A percentile compares a stretch with the other conserved stretches of the same genome.
Conservation (phyloP, 2,888 invertebrate species). For the Parnassius glacialis region DNA sequence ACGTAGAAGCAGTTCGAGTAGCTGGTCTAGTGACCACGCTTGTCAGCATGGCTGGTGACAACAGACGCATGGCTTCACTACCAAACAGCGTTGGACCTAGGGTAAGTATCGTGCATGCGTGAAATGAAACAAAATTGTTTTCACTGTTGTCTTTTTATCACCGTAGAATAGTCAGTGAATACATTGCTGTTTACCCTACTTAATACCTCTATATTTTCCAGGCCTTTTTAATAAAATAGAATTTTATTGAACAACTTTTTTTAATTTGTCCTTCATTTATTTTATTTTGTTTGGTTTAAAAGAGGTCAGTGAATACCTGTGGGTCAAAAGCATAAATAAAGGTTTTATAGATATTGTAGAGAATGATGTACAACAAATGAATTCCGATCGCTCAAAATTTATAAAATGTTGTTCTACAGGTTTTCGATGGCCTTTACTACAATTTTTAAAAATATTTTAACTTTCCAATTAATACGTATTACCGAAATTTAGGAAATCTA, state of each 20-base stretch:
- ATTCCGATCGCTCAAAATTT: no score
- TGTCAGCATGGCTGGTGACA: constrained; percentile 89
- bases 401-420: no score
- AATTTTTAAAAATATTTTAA: no score
- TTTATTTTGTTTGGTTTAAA: neutral
- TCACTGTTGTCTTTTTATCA: constrained; percentile 7
- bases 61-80: constrained; percentile 74
- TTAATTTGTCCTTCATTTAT: neutral
- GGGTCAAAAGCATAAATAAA: neutral
- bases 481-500: no score
- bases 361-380: no score
- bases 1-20: constrained; percentile 91
- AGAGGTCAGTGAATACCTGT: neutral
- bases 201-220: constrained; percentile 1
- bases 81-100: constrained; percentile 79
- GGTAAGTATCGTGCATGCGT: constrained; percentile 60
- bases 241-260: neutral
- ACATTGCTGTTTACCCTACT: constrained; percentile 1
- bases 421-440: no score
- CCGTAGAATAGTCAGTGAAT: constrained; percentile 6
- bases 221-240: neutral
- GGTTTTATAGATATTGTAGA: neutral
- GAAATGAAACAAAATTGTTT: neutral
- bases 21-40: constrained; percentile 91
- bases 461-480: no score